Evolutionary conservation across 1,140 invertebrate genomes (phyloP).

Genomic region (Cydia amplana): DNA sequence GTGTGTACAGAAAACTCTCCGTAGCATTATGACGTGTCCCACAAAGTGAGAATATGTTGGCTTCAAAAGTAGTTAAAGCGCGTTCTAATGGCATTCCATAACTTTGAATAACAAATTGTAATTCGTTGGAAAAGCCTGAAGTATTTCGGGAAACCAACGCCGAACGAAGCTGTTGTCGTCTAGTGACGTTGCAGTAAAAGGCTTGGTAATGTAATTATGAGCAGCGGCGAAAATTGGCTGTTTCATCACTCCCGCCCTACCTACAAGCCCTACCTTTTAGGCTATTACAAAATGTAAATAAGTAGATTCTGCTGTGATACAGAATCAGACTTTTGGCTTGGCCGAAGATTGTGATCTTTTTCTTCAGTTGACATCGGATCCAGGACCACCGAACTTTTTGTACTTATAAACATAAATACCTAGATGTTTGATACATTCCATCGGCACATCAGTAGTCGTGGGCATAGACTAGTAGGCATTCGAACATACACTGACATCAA

Average conservation of each 20-base stretch:
- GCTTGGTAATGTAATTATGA: slow-evolving; percentile 27
- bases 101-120: background rate
- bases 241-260: background rate
- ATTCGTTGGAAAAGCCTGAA: background rate
- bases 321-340: background rate
- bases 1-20: too few relatives aligned
- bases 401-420: too few relatives aligned
- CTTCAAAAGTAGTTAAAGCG: background rate
- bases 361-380: background rate
- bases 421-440: too few relatives aligned
- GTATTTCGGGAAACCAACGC: background rate
- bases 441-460: too few relatives aligned
- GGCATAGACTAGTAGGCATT: too few relatives aligned
- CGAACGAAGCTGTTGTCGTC: slow-evolving; percentile 5
- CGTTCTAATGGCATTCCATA: background rate
- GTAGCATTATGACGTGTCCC: too few relatives aligned
- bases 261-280: background rate
- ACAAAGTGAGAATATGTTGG: background rate
- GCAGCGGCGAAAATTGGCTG: background rate
- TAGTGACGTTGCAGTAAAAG: slow-evolving; percentile 9
- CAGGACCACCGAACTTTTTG: too few relatives aligned
- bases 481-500: too few relatives aligned
- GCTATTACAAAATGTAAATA: background rate
- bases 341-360: background rate
- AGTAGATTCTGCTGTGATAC: background rate